A percentile compares a stretch with the other conserved stretches of the same genome.
Evolutionary conservation across 1,140 invertebrate species (phyloP).

Genomic region (Drosophila navojoa): DNA sequence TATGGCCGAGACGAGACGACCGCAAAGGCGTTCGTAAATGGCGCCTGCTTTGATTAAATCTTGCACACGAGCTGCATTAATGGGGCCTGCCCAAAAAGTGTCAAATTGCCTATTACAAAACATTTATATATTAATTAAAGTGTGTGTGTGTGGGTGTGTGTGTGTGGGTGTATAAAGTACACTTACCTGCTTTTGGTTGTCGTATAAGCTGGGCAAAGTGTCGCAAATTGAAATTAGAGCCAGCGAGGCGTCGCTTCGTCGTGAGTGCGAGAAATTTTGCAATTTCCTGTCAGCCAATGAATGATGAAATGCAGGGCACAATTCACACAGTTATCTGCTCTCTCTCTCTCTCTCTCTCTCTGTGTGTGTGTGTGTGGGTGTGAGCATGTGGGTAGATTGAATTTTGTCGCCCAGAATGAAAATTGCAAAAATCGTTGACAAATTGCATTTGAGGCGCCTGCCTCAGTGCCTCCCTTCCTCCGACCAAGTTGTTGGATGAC

Average conservation of each 20-base stretch:
- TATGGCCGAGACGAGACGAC: neutral
- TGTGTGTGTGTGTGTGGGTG: conserved; percentile 15
- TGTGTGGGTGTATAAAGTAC: neutral
- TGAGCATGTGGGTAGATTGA: conserved; percentile 48
- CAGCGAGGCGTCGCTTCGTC: neutral
- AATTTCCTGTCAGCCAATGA: conserved; percentile 60
- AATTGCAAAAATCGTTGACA: conserved; percentile 79
- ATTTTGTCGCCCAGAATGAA: conserved; percentile 65
- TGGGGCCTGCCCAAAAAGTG: conserved; percentile 35
- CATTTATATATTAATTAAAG: conserved; percentile 58
- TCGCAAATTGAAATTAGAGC: conserved; percentile 43
- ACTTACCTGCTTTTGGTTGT: neutral
- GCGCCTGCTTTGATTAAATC: conserved; percentile 24
- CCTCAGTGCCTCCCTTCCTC: conserved; percentile 7
- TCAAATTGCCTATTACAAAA: conserved; percentile 43
- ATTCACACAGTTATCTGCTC: conserved; percentile 16
- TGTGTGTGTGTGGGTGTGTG: conserved; percentile 10
- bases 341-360: no score
- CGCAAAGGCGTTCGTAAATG: neutral
- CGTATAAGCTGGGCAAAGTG: conserved; percentile 15
- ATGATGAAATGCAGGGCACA: conserved; percentile 49
- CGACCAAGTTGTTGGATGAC: conserved; percentile 30
- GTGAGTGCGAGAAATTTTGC: conserved; percentile 55
- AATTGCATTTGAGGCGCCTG: conserved; percentile 66
- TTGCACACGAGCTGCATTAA: conserved; percentile 34